Evolutionary conservation across 2,113 vertebrate genomes (phyloP).

Genomic region (Gadus macrocephalus): DNA sequence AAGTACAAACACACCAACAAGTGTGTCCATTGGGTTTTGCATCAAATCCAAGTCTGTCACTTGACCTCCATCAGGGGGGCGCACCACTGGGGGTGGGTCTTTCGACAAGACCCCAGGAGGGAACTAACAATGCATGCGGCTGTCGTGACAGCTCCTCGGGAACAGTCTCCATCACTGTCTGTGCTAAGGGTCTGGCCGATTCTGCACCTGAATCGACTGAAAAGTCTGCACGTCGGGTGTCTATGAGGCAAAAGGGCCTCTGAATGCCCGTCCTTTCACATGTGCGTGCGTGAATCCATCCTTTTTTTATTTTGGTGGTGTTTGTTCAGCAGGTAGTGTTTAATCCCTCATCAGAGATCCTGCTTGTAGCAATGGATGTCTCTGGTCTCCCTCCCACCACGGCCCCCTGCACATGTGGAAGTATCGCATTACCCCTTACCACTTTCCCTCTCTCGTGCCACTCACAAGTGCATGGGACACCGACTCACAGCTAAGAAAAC

Average conservation of each 20-base stretch:
- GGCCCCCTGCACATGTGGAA: slow-evolving; percentile 66
- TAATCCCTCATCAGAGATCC: slow-evolving; percentile 65
- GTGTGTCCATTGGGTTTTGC: slow-evolving; percentile 30
- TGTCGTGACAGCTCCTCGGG: slow-evolving; percentile 20
- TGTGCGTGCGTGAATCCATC: slow-evolving; percentile 2
- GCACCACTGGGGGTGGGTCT: slow-evolving; percentile 28
- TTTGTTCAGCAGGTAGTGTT: slow-evolving; percentile 73
- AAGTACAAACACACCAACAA: slow-evolving; percentile 37
- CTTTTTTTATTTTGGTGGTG: slow-evolving; percentile 16
- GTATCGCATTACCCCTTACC: slow-evolving; percentile 65
- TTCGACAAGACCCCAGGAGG: slow-evolving; percentile 15
- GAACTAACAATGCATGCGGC: slow-evolving; percentile 25
- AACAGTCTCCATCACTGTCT: background rate
- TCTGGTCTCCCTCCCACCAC: slow-evolving; percentile 51
- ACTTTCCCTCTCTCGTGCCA: slow-evolving; percentile 47
- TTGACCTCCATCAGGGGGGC: slow-evolving; percentile 7
- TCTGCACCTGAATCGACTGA: slow-evolving; percentile 2
- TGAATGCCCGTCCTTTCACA: background rate
- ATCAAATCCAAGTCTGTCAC: slow-evolving; percentile 31
- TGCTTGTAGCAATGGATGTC: slow-evolving; percentile 56
- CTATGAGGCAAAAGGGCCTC: too few species aligned
- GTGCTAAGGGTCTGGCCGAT: slow-evolving; percentile 7
- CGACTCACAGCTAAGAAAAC: slow-evolving; percentile 69
- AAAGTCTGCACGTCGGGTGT: background rate
- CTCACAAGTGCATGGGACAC: slow-evolving; percentile 47